These are phyloP conservation scores for Pyrochroa serraticornis DNA, from an alignment of 2,888 invertebrate genomes.

Conservation along the genomic window DNA sequence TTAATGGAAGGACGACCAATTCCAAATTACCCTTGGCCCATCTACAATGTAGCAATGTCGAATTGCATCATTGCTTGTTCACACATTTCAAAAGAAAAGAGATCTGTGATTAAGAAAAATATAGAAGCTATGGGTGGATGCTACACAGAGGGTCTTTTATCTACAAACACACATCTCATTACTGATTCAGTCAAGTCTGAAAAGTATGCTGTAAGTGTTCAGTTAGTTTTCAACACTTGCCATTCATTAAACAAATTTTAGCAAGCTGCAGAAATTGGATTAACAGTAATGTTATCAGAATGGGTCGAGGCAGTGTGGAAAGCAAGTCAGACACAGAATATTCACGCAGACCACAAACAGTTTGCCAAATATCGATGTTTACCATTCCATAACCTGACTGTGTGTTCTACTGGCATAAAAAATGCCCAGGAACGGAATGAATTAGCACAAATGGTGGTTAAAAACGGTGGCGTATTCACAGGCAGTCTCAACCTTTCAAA, in stretches of 20 bases:
- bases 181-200: slow-evolving; percentile 77
- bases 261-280: slow-evolving; percentile 71
- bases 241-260: slow-evolving; percentile 44
- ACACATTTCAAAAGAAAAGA: slow-evolving; percentile 47
- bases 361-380: slow-evolving; percentile 70
- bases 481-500: slow-evolving; percentile 59
- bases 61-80: slow-evolving; percentile 72
- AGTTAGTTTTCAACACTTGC: not conserved
- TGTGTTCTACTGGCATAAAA: slow-evolving; percentile 78
- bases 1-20: slow-evolving; percentile 73
- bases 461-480: slow-evolving; percentile 71
- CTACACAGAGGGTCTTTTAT: slow-evolving; percentile 68
- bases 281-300: slow-evolving; percentile 75
- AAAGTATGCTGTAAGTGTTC: slow-evolving; percentile 72
- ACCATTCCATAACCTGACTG: slow-evolving; percentile 76
- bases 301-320: slow-evolving; percentile 88
- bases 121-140: slow-evolving; percentile 81
- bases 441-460: slow-evolving; percentile 70
- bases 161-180: slow-evolving; percentile 79
- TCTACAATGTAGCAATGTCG: slow-evolving; percentile 83
- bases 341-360: slow-evolving; percentile 67
- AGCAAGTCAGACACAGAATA: slow-evolving; percentile 65
- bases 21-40: slow-evolving; percentile 76
- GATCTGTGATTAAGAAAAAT: slow-evolving; percentile 67
- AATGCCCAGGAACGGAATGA: slow-evolving; percentile 66